Base-by-base conservation (phyloP, 30 jellyfish, hydroid and myxozoan genomes). In the Hydractinia echinata region DNA sequence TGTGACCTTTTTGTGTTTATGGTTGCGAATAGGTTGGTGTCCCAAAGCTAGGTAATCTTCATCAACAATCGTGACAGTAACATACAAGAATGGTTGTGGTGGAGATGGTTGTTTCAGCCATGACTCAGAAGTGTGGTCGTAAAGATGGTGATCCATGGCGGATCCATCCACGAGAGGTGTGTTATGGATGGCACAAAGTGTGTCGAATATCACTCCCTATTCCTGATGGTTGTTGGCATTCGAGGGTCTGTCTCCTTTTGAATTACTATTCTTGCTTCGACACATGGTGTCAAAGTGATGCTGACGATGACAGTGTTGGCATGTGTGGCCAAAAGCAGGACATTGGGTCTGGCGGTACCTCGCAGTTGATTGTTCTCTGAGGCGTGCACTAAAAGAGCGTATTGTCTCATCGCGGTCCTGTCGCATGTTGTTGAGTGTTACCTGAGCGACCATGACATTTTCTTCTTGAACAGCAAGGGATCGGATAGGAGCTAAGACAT, bases 61-160 rank as follows among this genome's bases (percentile, higher is more conserved):
- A 8, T 44, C 18, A 21, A 13, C 76, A 10, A 73, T 49, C 76
- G 10, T 14, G 74, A 52, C 20, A 9, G 82, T 8, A 76, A 73
- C 13, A 19, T 76, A 21, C 20, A 73, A 8, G 76, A 73, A 73
- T 11, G 82, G 82, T 30, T 73, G 82, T 18, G 82, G 18, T 73
- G 19, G 19, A 8, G 82, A 73, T 21, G 74, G n/a, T 20, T 49
- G 76, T 15, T 73, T 44, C 39, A 8, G 13, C 82, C 82, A 73
- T 13, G 77, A 9, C 44, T 67, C 19, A 44, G 77, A 9, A 8
- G 77, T 9, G 10, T 13, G 13, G 19, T 67, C 77, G 44, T 67
- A 19, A 67, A 13, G 19, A 67, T 67, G 44, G 77, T 67, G 77
- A n/a, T n/a, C n/a, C n/a, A n/a, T n/a, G n/a, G n/a, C n/a, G n/a